Percentiles rank a stretch among this genome's conserved stretches.
These are phyloP conservation scores for Probosciger aterrimus DNA, from an alignment of 2,113 vertebrate species.

Conservation along the genomic window DNA sequence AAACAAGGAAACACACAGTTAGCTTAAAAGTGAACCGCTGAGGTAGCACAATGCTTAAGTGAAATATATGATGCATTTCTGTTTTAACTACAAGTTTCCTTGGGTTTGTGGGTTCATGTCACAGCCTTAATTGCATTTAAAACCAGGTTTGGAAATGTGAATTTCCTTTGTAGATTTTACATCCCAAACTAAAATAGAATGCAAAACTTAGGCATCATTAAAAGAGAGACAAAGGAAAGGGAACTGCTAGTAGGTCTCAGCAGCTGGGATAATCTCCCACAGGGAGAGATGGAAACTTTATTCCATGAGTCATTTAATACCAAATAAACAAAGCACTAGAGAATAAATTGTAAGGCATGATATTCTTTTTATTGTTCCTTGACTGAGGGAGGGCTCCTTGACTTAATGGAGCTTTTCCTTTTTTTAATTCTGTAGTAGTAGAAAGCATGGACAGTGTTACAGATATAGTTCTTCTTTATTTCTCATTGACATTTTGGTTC, in stretches of 20 bases:
- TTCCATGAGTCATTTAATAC: constrained; percentile 58
- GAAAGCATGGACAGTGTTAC: neutral
- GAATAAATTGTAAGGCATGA: constrained; percentile 33
- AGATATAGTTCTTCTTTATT: neutral
- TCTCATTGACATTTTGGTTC: neutral
- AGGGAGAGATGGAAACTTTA: constrained; percentile 35
- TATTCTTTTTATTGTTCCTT: neutral
- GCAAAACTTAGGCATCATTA: constrained; percentile 8
- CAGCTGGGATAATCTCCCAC: constrained; percentile 26
- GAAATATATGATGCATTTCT: neutral
- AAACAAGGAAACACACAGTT: neutral
- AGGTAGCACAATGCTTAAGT: neutral
- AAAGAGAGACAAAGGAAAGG: neutral
- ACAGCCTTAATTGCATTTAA: neutral
- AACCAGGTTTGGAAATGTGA: neutral
- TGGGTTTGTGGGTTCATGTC: neutral
- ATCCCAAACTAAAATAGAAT: constrained; percentile 6
- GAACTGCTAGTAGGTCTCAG: neutral
- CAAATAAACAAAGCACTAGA: constrained; percentile 56
- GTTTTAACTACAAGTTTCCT: neutral
- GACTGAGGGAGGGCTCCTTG: neutral
- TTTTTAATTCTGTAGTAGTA: neutral
- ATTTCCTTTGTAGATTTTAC: neutral
- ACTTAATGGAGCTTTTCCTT: constrained; percentile 39
- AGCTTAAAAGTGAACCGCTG: neutral